Conservation (phyloP, 2,888 invertebrate species). For the Calameuta idolon region DNA sequence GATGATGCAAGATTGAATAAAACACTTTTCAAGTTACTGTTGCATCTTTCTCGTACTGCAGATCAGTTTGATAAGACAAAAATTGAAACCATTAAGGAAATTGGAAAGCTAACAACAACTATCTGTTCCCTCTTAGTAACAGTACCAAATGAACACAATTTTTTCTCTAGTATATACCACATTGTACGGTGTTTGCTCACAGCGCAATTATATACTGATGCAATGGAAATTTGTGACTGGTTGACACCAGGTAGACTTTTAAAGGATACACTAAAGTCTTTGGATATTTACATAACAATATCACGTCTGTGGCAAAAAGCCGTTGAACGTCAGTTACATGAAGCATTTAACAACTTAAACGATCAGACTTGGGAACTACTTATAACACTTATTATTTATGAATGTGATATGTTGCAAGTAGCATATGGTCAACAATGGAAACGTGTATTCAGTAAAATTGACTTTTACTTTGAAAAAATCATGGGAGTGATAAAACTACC, state of each 20-base stretch:
- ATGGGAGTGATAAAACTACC: background rate
- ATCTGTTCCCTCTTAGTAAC: conserved; percentile 39
- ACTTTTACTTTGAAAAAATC: conserved; percentile 11
- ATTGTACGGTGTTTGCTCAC: conserved; percentile 46
- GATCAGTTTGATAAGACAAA: conserved; percentile 37
- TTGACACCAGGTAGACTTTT: conserved; percentile 30
- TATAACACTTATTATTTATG: background rate
- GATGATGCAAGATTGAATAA: conserved; percentile 29
- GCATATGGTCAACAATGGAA: background rate
- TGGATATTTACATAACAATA: conserved; percentile 25
- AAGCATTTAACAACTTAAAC: background rate
- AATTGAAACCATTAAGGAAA: conserved; percentile 29
- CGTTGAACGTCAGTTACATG: background rate
- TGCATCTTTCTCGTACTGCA: conserved; percentile 45
- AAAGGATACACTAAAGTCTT: background rate
- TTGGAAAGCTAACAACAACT: conserved; percentile 37
- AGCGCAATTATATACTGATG: conserved; percentile 42
- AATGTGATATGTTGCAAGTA: conserved; percentile 8
- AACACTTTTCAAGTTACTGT: conserved; percentile 44
- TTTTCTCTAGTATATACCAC: conserved; percentile 50
- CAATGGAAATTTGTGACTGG: conserved; percentile 40
- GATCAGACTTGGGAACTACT: background rate
- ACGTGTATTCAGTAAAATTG: background rate
- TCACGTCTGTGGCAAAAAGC: conserved; percentile 40
- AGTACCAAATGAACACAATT: conserved; percentile 43